Percentiles rank a stretch among this genome's conserved stretches.
phyloP scores from a whole-genome alignment of 2,888 invertebrate genomes.

The Synanthedon andrenaeformis region DNA sequence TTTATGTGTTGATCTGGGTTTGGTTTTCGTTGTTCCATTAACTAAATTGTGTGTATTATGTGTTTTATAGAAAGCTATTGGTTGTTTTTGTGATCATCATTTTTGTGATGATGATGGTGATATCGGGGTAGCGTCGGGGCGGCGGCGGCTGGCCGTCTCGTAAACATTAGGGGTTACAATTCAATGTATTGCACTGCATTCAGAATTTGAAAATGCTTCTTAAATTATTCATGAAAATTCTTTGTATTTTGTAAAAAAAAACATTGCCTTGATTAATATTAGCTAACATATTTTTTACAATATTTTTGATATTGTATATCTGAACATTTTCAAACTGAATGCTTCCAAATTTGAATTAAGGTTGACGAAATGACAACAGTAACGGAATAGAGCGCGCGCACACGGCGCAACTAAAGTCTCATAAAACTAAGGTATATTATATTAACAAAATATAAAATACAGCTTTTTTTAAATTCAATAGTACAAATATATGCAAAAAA shows the following conservation, averaged over 20 bases:
- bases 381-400: conserved; percentile 48
- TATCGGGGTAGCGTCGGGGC: conserved; percentile 37
- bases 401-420: conserved; percentile 37
- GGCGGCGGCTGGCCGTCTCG: conserved; percentile 21
- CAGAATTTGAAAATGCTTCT: neutral
- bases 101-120: conserved; percentile 30
- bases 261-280: too few species aligned
- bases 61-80: conserved; percentile 61
- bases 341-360: neutral
- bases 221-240: neutral
- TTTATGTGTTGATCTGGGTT: conserved; percentile 65
- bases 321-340: neutral
- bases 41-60: conserved; percentile 69
- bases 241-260: too few species aligned
- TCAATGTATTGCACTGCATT: neutral
- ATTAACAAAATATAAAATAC: neutral
- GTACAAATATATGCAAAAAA: neutral
- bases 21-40: conserved; percentile 67
- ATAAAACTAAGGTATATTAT: conserved; percentile 19
- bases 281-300: neutral
- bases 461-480: neutral
- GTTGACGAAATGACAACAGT: conserved; percentile 51
- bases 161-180: conserved; percentile 10
- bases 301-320: neutral
- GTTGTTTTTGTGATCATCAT: conserved; percentile 47